Percentiles rank a stretch among this genome's conserved stretches.
phyloP scores from a whole-genome alignment of 2,797 vertebrate genomes.

The Gorsachius magnificus region DNA sequence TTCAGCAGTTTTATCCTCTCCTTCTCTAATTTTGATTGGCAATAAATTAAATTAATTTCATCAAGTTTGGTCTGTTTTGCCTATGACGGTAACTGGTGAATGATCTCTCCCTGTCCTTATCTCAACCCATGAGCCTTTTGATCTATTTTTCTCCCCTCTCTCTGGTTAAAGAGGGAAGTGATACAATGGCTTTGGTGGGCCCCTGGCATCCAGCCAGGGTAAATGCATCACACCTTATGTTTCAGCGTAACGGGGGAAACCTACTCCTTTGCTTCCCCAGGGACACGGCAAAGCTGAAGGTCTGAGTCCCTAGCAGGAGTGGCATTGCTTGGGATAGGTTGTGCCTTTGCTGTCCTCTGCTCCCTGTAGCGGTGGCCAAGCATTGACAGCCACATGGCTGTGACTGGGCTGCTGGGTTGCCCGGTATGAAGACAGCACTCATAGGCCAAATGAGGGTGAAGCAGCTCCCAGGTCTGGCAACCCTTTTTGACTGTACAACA shows the following conservation, averaged over 20 bases:
- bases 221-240: background rate
- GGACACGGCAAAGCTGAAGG: background rate
- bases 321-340: background rate
- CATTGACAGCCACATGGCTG: background rate
- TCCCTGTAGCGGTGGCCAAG: fast-evolving
- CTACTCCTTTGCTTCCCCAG: background rate
- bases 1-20: too few relatives aligned
- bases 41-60: too few relatives aligned
- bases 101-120: too few relatives aligned
- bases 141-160: too few relatives aligned
- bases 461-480: background rate
- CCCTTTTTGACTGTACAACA: background rate
- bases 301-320: background rate
- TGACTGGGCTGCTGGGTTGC: background rate
- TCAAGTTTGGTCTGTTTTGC: too few relatives aligned
- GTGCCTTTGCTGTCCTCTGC: background rate
- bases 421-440: background rate
- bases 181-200: too few relatives aligned
- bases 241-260: background rate
- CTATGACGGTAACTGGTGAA: too few relatives aligned
- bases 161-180: too few relatives aligned
- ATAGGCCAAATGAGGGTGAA: background rate
- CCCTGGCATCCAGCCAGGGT: too few relatives aligned
- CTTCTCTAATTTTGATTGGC: too few relatives aligned
- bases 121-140: too few relatives aligned